These are phyloP conservation scores for Alosa alosa DNA, from an alignment of 2,113 vertebrate species.

Conservation along the genomic window DNA sequence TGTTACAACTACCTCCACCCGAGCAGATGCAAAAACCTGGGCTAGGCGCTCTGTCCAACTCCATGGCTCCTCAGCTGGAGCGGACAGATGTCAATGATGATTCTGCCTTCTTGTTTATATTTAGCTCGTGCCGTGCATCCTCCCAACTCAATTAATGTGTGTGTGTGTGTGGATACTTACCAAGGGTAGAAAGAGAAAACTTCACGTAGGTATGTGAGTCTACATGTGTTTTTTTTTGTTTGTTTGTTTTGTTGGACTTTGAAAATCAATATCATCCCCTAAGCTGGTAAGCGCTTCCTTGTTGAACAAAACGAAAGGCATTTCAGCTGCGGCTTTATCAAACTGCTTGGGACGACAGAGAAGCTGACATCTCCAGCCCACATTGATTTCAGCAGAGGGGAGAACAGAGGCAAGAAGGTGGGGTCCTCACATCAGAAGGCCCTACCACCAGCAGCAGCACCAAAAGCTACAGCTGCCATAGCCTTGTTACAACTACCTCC, in stretches of 20 bases:
- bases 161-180: constrained; percentile 67
- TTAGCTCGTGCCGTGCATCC: constrained; percentile 57
- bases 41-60: no score
- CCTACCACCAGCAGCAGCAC: neutral
- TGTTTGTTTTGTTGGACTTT: constrained; percentile 57
- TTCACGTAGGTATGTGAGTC: constrained; percentile 69
- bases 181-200: constrained; percentile 72
- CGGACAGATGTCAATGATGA: constrained; percentile 56
- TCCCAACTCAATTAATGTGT: constrained; percentile 82
- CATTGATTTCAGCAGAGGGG: constrained; percentile 4
- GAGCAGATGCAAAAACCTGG: no score
- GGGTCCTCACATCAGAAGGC: constrained; percentile 29
- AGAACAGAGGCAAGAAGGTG: constrained; percentile 34
- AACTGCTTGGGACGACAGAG: constrained; percentile 44
- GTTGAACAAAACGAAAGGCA: constrained; percentile 59
- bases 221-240: constrained; percentile 36
- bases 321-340: constrained; percentile 62
- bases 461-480: neutral
- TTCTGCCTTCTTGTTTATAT: constrained; percentile 54
- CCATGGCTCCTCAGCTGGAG: constrained; percentile 31
- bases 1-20: neutral
- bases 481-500: neutral
- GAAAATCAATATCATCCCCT: constrained; percentile 64
- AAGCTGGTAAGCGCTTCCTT: constrained; percentile 62
- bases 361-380: constrained; percentile 8